These are phyloP conservation scores for Echinometra lucunter DNA, from an alignment of 53 echinoderm and acorn worm species.

Conservation along the genomic window DNA sequence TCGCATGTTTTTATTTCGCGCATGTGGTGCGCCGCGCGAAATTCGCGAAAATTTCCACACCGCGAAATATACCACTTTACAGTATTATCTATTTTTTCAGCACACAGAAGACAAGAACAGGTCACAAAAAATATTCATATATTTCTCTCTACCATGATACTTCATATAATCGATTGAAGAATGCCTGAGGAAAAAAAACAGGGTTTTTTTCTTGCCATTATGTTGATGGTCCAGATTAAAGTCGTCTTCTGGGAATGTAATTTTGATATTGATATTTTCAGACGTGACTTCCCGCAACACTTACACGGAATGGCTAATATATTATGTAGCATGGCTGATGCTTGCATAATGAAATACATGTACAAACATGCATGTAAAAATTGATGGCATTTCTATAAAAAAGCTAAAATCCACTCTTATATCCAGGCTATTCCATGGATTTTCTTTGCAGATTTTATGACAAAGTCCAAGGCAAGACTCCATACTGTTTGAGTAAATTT, in stretches of 20 bases:
- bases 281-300: background rate
- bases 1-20: no score
- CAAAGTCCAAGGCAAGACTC: background rate
- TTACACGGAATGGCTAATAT: background rate
- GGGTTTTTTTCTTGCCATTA: background rate
- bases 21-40: no score
- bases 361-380: background rate
- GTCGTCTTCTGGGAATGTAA: background rate
- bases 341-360: slow-evolving; percentile 5
- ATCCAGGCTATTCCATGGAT: background rate
- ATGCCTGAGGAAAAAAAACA: background rate
- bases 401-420: background rate
- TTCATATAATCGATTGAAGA: background rate
- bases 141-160: background rate
- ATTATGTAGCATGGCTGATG: background rate
- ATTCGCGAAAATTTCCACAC: no score
- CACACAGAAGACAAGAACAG: background rate
- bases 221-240: background rate
- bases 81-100: background rate
- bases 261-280: background rate
- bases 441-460: background rate
- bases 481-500: background rate
- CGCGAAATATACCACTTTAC: no score
- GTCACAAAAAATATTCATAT: slow-evolving; percentile 5
- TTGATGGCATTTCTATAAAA: background rate